These are phyloP conservation scores for Musca vetustissima DNA, from an alignment of 1,140 invertebrate genomes.

Conservation along the genomic window DNA sequence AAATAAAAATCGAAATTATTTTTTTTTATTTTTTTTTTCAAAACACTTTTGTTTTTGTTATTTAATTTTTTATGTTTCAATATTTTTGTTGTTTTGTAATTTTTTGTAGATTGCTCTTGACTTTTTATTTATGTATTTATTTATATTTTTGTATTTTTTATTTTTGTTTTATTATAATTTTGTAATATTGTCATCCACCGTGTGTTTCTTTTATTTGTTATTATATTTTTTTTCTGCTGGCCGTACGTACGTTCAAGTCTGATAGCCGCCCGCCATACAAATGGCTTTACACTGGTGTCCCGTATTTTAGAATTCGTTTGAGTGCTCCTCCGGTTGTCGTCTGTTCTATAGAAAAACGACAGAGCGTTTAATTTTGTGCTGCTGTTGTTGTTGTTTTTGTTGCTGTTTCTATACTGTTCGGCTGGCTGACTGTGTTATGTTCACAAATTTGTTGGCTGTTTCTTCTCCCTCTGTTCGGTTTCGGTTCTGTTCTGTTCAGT, in stretches of 20 bases:
- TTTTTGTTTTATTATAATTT: conserved; percentile 8
- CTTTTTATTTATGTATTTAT: not conserved
- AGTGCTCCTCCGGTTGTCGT: too few relatives aligned
- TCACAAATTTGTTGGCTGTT: too few relatives aligned
- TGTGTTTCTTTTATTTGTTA: not conserved
- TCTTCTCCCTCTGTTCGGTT: not conserved
- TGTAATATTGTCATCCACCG: conserved; percentile 20
- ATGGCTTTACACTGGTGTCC: not conserved
- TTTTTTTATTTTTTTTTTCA: not conserved
- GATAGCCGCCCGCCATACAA: conserved; percentile 17
- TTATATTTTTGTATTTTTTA: not conserved
- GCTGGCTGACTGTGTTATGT: too few relatives aligned
- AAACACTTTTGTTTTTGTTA: not conserved
- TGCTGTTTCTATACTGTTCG: too few relatives aligned
- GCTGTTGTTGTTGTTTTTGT: too few relatives aligned
- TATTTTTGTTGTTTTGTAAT: not conserved
- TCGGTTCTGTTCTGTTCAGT: too few relatives aligned
- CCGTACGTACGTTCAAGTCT: not conserved
- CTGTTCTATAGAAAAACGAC: too few relatives aligned
- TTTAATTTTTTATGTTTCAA: not conserved
- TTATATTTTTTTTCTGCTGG: not conserved
- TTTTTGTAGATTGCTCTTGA: not conserved
- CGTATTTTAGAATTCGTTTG: not conserved
- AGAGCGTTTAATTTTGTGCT: too few relatives aligned
- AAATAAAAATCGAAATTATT: too few relatives aligned